phyloP scores from a whole-genome alignment of 2,797 vertebrate species.

The Gallinago solitaria region DNA sequence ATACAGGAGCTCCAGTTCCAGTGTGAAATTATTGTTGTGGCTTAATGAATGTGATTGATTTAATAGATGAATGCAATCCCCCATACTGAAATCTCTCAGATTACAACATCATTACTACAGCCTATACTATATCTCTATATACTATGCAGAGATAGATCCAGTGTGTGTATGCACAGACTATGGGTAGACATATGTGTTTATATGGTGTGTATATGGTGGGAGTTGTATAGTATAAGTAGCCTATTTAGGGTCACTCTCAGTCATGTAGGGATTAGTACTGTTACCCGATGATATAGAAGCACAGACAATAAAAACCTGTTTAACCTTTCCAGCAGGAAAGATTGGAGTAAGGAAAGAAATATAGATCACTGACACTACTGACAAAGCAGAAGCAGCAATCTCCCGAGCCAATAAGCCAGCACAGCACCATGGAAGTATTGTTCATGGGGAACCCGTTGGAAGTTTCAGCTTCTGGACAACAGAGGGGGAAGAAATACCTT shows the following conservation, averaged over 20 bases:
- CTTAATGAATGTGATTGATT: neutral
- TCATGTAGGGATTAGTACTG: neutral
- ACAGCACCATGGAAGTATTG: neutral
- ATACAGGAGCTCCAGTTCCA: neutral
- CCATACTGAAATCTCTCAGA: neutral
- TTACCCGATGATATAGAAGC: neutral
- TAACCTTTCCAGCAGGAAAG: neutral
- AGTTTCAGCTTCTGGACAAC: neutral
- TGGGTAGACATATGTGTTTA: neutral
- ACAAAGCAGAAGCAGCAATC: neutral
- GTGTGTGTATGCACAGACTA: neutral
- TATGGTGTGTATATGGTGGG: neutral
- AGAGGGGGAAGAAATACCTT: neutral
- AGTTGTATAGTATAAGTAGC: neutral
- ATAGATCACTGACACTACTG: neutral
- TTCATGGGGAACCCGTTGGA: neutral
- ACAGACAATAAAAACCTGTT: neutral
- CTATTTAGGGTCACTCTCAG: neutral
- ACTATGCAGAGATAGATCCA: neutral
- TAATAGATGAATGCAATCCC: neutral
- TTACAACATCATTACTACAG: neutral
- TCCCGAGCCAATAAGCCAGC: neutral
- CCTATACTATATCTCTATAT: neutral
- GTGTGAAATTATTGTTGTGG: neutral
- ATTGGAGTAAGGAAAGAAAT: neutral